Percentiles rank a stretch among this genome's conserved stretches.
phyloP scores from a whole-genome alignment of 2,888 invertebrate genomes.

The Allygus modestus region DNA sequence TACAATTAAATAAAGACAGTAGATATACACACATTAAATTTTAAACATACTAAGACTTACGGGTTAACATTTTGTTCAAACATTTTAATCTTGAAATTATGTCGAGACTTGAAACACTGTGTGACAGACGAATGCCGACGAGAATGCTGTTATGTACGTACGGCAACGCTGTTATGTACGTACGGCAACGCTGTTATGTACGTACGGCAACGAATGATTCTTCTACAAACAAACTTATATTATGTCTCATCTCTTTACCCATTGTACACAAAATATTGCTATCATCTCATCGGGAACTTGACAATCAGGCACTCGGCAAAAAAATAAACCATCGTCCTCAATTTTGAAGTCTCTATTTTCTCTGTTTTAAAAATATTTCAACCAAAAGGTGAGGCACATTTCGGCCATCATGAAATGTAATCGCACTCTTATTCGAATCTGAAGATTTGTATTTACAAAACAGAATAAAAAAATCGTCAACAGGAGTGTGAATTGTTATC shows the following conservation, averaged over 20 bases:
- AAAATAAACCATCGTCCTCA: neutral
- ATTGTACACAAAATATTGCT: constrained; percentile 30
- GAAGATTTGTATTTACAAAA: constrained; percentile 41
- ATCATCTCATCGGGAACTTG: neutral
- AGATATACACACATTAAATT: too few relatives aligned
- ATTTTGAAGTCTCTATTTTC: constrained; percentile 56
- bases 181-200: too few relatives aligned
- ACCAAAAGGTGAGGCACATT: constrained; percentile 55
- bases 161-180: too few relatives aligned
- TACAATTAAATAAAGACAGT: neutral
- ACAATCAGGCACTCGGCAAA: constrained; percentile 24
- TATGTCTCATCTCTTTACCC: neutral
- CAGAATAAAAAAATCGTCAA: neutral
- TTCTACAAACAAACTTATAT: too few relatives aligned
- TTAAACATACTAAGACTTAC: too few relatives aligned
- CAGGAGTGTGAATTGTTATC: neutral
- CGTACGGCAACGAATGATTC: too few relatives aligned
- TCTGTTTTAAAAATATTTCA: constrained; percentile 44
- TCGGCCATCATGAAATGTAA: constrained; percentile 50
- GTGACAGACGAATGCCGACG: too few relatives aligned
- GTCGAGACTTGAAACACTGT: too few relatives aligned
- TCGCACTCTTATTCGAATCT: constrained; percentile 31
- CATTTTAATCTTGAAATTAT: too few relatives aligned
- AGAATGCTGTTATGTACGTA: too few relatives aligned
- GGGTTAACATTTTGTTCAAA: too few relatives aligned